Conservation (phyloP, 2,888 invertebrate species). For the Panzeria rudis region DNA sequence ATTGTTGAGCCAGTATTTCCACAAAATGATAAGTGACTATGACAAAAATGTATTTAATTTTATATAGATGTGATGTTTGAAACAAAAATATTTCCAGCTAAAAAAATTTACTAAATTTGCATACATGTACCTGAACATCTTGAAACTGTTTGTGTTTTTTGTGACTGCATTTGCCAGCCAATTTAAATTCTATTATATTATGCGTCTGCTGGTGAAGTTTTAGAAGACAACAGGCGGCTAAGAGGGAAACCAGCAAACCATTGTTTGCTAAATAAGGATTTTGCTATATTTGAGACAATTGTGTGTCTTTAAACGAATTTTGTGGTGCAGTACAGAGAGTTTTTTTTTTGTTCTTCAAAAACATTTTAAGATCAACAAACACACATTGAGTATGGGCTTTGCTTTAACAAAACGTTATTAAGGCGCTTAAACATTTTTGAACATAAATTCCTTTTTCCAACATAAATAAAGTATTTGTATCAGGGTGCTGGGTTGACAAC, state of each 20-base stretch:
- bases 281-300: constrained; percentile 48
- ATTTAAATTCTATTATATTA: constrained; percentile 71
- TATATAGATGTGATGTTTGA: too few species aligned
- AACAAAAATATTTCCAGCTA: not conserved
- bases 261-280: constrained; percentile 71
- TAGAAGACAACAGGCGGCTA: constrained; percentile 1
- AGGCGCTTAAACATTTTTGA: constrained; percentile 43
- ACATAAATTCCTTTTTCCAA: constrained; percentile 10
- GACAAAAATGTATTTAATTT: too few species aligned
- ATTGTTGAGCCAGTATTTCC: too few species aligned
- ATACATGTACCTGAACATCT: constrained; percentile 36
- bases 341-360: not conserved
- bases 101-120: constrained; percentile 28
- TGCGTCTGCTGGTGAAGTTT: constrained; percentile 50
- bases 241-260: constrained; percentile 35
- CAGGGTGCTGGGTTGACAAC: constrained; percentile 65
- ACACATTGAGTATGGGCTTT: not conserved
- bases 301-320: constrained; percentile 2
- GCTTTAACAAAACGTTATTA: constrained; percentile 16
- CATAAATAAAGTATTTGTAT: constrained; percentile 24
- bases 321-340: constrained; percentile 25
- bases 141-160: not conserved
- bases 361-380: not conserved
- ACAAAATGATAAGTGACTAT: too few species aligned
- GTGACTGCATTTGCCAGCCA: constrained; percentile 50